Conservation (phyloP, 2,113 vertebrate genomes). For the Macquaria ambigua region DNA sequence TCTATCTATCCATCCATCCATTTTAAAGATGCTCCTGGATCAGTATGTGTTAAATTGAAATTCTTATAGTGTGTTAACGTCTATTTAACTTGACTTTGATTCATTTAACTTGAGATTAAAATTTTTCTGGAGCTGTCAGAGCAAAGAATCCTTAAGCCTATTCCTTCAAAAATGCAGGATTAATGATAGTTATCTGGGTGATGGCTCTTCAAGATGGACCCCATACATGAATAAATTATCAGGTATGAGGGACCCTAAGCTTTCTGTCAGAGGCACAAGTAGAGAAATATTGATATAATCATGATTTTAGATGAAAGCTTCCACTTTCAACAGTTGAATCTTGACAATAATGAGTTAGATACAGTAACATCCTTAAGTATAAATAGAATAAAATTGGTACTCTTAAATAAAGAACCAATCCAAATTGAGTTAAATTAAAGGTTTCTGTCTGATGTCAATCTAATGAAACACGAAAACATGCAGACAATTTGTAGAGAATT, state of each 20-base stretch:
- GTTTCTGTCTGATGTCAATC: neutral
- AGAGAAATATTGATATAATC: neutral
- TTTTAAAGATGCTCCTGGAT: slow-evolving; percentile 20
- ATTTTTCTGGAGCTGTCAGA: neutral
- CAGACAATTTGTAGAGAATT: too few species aligned
- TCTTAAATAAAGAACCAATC: neutral
- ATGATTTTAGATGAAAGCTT: neutral
- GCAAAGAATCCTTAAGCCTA: neutral
- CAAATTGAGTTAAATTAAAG: neutral
- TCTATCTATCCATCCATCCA: neutral
- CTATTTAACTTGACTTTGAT: neutral
- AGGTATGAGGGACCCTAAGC: neutral
- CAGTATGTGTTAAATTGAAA: neutral
- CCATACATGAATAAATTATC: neutral
- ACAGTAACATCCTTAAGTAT: neutral
- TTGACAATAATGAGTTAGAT: neutral
- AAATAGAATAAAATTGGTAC: neutral
- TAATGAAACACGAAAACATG: too few species aligned
- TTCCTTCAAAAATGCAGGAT: neutral
- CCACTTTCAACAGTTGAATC: neutral
- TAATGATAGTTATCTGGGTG: neutral
- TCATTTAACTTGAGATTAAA: neutral
- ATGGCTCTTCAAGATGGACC: neutral
- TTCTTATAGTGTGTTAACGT: neutral
- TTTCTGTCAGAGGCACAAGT: neutral